Evolutionary conservation across 2,113 vertebrate species (phyloP).

Genomic region (Tetrax tetrax): DNA sequence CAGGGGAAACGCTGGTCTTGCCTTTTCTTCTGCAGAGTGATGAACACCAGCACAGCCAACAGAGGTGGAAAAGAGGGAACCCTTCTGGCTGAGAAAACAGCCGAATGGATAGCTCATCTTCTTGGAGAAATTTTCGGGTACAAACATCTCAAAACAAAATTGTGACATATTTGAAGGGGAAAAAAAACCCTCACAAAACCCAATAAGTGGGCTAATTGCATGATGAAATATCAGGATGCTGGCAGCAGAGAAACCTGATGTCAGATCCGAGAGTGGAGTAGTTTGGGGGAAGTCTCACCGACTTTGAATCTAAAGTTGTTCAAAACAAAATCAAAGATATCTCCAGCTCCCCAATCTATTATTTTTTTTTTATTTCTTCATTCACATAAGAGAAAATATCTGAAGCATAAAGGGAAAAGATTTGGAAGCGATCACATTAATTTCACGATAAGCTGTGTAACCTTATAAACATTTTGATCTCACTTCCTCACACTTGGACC

Average conservation of each 20-base stretch:
- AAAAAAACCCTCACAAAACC: background rate
- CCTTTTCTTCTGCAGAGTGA: background rate
- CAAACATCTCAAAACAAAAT: background rate
- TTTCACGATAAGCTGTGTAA: background rate
- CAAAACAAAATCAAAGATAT: background rate
- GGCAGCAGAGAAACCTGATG: background rate
- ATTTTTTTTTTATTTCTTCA: background rate
- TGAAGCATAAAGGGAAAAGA: background rate
- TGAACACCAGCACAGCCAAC: background rate
- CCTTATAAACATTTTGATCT: background rate
- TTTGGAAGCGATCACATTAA: accelerated
- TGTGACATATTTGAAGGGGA: background rate
- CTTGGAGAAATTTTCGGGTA: background rate
- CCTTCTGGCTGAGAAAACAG: background rate
- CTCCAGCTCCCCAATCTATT: background rate
- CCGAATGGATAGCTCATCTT: background rate
- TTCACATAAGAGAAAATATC: background rate
- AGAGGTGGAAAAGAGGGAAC: background rate
- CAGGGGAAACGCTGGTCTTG: background rate
- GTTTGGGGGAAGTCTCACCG: background rate
- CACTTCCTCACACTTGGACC: background rate
- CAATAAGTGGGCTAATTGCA: background rate
- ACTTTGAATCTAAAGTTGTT: background rate
- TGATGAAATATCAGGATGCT: background rate
- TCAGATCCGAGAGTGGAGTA: background rate